Conservation (phyloP, 2,113 vertebrate species). For the Jacana jacana region DNA sequence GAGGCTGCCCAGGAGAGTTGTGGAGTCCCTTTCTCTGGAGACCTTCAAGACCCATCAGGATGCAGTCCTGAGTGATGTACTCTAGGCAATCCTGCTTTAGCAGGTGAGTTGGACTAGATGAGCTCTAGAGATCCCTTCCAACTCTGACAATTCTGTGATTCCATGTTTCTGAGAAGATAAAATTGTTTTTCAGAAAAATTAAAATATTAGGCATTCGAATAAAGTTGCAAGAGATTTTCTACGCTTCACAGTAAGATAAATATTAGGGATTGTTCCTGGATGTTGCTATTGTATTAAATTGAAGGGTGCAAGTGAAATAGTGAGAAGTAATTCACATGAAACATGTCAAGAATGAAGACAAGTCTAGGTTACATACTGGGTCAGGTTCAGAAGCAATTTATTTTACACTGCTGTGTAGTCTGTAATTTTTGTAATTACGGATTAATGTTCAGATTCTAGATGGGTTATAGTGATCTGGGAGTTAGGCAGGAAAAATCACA, state of each 20-base stretch:
- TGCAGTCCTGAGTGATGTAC: too few species aligned
- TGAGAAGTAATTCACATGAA: slow-evolving; percentile 4
- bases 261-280: not conserved
- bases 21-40: too few species aligned
- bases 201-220: not conserved
- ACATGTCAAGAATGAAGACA: not conserved
- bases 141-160: too few species aligned
- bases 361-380: not conserved
- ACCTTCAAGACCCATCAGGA: too few species aligned
- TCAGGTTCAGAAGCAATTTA: not conserved
- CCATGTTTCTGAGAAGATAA: not conserved
- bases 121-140: too few species aligned
- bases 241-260: not conserved
- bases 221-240: not conserved
- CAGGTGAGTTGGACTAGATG: too few species aligned
- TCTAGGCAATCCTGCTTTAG: too few species aligned
- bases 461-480: not conserved
- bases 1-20: too few species aligned
- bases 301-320: not conserved
- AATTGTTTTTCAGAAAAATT: not conserved
- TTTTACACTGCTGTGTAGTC: not conserved
- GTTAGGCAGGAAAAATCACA: not conserved
- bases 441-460: not conserved
- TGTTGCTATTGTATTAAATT: slow-evolving; percentile 1
- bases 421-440: not conserved